phyloP scores from a whole-genome alignment of 2,888 invertebrate genomes.

The Lymantria dispar region DNA sequence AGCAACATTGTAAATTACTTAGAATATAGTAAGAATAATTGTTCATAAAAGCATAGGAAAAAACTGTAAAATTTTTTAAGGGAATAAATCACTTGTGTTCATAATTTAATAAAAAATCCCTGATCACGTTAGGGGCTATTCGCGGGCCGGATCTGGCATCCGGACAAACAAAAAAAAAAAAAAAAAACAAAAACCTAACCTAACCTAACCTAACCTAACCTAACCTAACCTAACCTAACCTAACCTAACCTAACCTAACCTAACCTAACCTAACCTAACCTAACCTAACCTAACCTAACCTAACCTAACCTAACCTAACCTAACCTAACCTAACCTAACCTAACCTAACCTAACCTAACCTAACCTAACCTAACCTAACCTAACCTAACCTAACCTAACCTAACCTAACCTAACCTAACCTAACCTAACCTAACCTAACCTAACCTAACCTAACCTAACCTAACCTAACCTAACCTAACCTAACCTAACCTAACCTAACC shows the following conservation, averaged over 20 bases:
- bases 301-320: constrained; percentile 13
- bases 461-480: constrained; percentile 10
- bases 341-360: constrained; percentile 11
- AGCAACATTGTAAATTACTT: too few species aligned
- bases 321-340: constrained; percentile 14
- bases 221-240: constrained; percentile 24
- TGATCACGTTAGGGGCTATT: too few species aligned
- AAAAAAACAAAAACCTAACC: too few species aligned
- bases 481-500: constrained; percentile 11
- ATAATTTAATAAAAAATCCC: too few species aligned
- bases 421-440: constrained; percentile 18
- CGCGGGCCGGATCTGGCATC: too few species aligned
- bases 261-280: constrained; percentile 22
- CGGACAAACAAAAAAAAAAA: too few species aligned
- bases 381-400: constrained; percentile 5
- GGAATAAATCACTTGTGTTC: too few species aligned
- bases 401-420: constrained; percentile 12
- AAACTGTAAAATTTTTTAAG: too few species aligned
- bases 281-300: constrained; percentile 20
- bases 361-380: constrained; percentile 6
- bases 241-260: constrained; percentile 24
- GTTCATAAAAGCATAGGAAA: too few species aligned
- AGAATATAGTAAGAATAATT: too few species aligned
- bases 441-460: constrained; percentile 16
- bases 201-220: constrained; percentile 24